Conservation (phyloP, 2,797 vertebrate genomes). For the Leucoraja ocellata region DNA sequence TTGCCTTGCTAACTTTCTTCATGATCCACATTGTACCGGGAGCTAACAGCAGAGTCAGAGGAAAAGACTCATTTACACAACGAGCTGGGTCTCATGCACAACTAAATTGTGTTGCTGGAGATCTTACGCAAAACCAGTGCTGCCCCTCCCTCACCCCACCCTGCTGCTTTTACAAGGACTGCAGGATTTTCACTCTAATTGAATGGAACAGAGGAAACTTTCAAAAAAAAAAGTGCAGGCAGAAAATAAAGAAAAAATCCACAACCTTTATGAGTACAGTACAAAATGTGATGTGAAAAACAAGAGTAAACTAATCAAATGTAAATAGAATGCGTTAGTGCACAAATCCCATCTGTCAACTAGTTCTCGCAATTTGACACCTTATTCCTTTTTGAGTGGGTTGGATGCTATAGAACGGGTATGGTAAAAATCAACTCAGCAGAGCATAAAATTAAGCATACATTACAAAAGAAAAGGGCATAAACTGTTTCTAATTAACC, state of each 20-base stretch:
- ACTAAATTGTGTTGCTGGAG: no score
- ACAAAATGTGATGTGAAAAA: neutral
- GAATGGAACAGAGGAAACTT: neutral
- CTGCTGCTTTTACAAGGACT: no score
- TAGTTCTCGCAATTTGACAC: neutral
- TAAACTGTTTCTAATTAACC: constrained; percentile 27
- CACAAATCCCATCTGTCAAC: neutral
- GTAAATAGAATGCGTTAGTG: neutral
- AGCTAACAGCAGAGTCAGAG: no score
- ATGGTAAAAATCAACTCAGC: constrained; percentile 16
- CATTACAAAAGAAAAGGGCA: constrained; percentile 12
- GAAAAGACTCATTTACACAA: no score
- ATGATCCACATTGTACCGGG: no score
- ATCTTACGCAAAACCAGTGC: no score
- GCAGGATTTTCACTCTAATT: neutral
- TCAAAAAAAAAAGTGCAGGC: neutral
- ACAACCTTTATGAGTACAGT: neutral
- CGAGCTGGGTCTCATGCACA: no score
- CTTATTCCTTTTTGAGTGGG: neutral
- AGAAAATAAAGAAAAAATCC: neutral
- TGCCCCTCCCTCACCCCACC: no score
- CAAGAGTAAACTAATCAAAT: neutral
- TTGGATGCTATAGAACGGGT: neutral
- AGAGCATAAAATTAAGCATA: constrained; percentile 14
- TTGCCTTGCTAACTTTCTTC: no score